These are phyloP conservation scores for Dolichotis patagonum DNA, from an alignment of 2,113 vertebrate genomes.

Conservation along the genomic window DNA sequence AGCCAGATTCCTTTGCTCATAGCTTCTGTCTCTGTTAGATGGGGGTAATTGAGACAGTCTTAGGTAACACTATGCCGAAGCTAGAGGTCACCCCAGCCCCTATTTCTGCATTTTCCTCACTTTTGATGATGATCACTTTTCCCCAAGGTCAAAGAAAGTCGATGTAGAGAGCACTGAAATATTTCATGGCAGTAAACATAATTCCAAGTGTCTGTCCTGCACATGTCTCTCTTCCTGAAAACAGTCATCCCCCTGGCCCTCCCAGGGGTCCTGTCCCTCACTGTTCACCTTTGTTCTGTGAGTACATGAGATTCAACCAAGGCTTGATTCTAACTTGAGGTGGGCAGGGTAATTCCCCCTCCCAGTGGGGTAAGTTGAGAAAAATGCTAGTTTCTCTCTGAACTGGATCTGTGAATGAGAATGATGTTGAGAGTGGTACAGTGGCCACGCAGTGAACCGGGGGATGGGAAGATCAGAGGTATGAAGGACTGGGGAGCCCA, in stretches of 20 bases:
- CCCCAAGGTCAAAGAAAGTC: background rate
- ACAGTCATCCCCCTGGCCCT: background rate
- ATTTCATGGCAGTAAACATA: rapidly evolving
- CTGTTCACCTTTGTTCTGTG: background rate
- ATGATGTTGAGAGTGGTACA: background rate
- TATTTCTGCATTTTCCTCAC: background rate
- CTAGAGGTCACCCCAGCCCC: background rate
- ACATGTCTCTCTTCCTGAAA: background rate
- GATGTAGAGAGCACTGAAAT: background rate
- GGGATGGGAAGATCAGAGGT: background rate
- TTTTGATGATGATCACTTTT: background rate
- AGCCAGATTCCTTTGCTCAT: background rate
- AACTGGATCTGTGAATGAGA: background rate
- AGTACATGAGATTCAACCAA: background rate
- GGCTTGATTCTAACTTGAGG: background rate
- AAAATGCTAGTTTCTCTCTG: background rate
- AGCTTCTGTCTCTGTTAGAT: background rate
- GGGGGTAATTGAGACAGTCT: background rate
- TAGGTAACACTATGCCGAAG: background rate
- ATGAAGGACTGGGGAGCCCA: background rate
- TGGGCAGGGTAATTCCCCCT: background rate
- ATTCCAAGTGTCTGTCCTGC: background rate
- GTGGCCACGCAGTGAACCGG: background rate
- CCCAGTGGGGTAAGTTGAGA: background rate
- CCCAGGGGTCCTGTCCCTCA: too few species aligned